phyloP scores from a whole-genome alignment of 2,888 invertebrate genomes.

The Phyllotreta striolata region DNA sequence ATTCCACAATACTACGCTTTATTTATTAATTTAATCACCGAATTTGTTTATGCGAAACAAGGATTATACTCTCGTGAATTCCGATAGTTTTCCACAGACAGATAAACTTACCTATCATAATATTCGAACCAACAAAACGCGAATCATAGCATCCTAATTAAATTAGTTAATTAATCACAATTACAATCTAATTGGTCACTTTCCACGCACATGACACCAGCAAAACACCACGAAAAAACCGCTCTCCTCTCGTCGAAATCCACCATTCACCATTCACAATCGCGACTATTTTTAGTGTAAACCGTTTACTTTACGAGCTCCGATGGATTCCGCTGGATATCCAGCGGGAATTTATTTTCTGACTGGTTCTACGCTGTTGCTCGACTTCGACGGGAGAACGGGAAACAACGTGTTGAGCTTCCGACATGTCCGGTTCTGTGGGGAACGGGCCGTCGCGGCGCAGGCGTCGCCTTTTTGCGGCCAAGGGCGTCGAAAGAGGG shows the following conservation, averaged over 20 bases:
- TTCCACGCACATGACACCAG: conserved; percentile 20
- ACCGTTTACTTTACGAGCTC: conserved; percentile 8
- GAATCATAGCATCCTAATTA: not conserved
- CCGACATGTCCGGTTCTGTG: conserved; percentile 45
- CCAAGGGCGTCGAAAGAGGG: conserved; percentile 19
- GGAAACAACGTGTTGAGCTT: conserved; percentile 35
- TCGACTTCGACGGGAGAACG: conserved; percentile 12
- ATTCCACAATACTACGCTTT: no score
- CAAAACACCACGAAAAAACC: not conserved
- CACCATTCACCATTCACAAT: conserved; percentile 8
- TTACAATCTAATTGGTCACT: not conserved
- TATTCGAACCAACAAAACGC: conserved; percentile 6
- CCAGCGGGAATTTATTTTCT: not conserved
- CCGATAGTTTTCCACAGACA: not conserved
- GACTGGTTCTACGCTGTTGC: conserved; percentile 15
- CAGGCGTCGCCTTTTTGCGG: conserved; percentile 46
- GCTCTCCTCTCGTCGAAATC: not conserved
- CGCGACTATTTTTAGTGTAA: conserved; percentile 21
- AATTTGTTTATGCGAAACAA: not conserved
- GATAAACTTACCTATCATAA: conserved; percentile 38
- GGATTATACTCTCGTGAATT: not conserved
- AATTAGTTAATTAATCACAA: not conserved
- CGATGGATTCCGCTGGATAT: not conserved
- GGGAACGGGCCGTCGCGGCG: conserved; percentile 50
- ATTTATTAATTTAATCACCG: not conserved